Conservation (phyloP, 2,113 vertebrate genomes). For the Podocnemis expansa region DNA sequence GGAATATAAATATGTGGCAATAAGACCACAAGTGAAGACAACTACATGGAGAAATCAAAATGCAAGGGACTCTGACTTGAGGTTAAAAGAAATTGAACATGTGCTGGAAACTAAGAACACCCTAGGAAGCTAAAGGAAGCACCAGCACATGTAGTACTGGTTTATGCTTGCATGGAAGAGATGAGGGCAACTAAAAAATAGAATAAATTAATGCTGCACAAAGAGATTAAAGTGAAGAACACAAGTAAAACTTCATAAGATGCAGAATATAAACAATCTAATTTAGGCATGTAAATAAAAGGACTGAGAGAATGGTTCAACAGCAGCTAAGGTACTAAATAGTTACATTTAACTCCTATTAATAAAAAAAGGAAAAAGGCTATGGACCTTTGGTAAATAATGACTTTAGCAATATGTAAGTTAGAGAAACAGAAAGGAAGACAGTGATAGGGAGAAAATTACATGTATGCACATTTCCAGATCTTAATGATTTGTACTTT, state of each 20-base stretch:
- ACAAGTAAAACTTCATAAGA: not conserved
- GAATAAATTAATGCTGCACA: not conserved
- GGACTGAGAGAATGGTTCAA: not conserved
- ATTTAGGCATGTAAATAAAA: not conserved
- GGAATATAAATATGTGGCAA: conserved; percentile 27
- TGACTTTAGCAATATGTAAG: not conserved
- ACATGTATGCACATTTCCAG: not conserved
- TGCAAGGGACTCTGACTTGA: not conserved
- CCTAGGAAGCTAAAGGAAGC: not conserved
- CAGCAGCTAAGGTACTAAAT: not conserved
- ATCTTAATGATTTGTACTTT: not conserved
- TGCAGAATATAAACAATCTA: not conserved
- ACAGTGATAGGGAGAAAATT: not conserved
- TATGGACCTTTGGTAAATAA: not conserved
- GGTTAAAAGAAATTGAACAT: not conserved
- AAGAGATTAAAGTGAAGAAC: conserved; percentile 6
- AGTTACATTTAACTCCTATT: not conserved
- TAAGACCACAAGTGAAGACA: not conserved
- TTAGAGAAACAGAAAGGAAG: not conserved
- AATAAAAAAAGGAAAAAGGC: not conserved
- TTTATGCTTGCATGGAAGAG: not conserved
- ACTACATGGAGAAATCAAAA: conserved; percentile 19
- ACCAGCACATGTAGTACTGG: not conserved
- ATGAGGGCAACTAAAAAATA: not conserved
- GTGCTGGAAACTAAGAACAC: fast-evolving